phyloP scores from a whole-genome alignment of 1,140 invertebrate species.

The Cotesia glomerata region DNA sequence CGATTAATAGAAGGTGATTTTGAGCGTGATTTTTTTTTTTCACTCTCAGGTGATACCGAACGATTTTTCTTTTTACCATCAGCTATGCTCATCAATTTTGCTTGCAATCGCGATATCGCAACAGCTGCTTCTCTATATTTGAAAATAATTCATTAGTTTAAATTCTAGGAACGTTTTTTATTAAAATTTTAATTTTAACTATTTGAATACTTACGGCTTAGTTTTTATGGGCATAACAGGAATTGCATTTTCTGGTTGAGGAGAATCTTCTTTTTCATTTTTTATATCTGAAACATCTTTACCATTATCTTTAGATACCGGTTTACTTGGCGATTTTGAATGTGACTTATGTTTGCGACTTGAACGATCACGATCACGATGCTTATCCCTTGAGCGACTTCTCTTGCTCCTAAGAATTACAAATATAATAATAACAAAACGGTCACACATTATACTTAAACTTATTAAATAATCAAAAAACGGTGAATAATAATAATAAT shows the following conservation, averaged over 20 bases:
- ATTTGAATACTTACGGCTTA: constrained; percentile 55
- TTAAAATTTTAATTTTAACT: neutral
- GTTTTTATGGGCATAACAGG: constrained; percentile 57
- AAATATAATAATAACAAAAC: constrained; percentile 27
- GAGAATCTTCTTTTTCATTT: constrained; percentile 56
- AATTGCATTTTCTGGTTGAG: constrained; percentile 57
- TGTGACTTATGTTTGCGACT: constrained; percentile 55
- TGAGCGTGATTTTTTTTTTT: constrained; percentile 52
- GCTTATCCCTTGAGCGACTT: constrained; percentile 63
- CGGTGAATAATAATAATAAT: too few relatives aligned
- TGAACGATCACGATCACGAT: constrained; percentile 61
- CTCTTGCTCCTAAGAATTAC: constrained; percentile 55
- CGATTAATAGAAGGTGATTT: constrained; percentile 47
- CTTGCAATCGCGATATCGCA: constrained; percentile 67
- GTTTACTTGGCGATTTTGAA: constrained; percentile 57
- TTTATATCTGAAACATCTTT: constrained; percentile 55
- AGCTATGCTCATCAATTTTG: constrained; percentile 68
- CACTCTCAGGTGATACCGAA: constrained; percentile 53
- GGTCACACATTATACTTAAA: neutral
- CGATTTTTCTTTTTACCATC: constrained; percentile 62
- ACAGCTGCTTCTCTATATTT: constrained; percentile 59
- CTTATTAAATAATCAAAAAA: too few relatives aligned
- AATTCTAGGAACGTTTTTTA: constrained; percentile 13
- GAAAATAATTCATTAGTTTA: constrained; percentile 11
- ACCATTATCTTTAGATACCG: constrained; percentile 51